A percentile compares a stretch with the other conserved stretches of the same genome.
These are phyloP conservation scores for Chironomus striatipennis DNA, from an alignment of 1,140 invertebrate genomes.

Conservation along the genomic window DNA sequence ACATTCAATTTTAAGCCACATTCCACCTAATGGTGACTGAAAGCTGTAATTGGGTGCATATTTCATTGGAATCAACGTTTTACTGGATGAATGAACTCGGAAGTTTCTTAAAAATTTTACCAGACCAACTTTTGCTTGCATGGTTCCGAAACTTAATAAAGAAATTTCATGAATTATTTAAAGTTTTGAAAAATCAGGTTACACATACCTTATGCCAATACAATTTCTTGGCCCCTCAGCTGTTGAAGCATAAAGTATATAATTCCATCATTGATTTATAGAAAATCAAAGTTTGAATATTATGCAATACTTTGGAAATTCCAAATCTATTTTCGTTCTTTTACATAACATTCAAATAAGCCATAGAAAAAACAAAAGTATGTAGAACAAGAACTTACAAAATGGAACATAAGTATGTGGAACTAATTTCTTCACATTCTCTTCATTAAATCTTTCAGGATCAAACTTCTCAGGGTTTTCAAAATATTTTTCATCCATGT, in stretches of 20 bases:
- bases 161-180: too few species aligned
- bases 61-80: constrained; percentile 41
- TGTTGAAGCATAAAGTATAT: too few species aligned
- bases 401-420: constrained; percentile 42
- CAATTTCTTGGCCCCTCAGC: constrained; percentile 48
- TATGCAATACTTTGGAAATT: too few species aligned
- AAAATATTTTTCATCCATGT: constrained; percentile 34
- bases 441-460: constrained; percentile 43
- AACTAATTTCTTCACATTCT: constrained; percentile 30
- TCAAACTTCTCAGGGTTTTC: constrained; percentile 43
- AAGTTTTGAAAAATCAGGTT: too few species aligned
- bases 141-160: constrained; percentile 48
- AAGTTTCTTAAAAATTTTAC: constrained; percentile 43
- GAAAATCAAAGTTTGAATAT: too few species aligned
- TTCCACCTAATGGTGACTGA: constrained; percentile 39
- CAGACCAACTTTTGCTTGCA: constrained; percentile 57
- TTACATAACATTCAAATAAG: too few species aligned
- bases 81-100: constrained; percentile 41
- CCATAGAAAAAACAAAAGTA: too few species aligned
- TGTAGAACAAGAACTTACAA: too few species aligned
- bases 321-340: too few species aligned
- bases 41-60: constrained; percentile 39
- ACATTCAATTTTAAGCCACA: constrained; percentile 28
- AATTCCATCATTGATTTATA: too few species aligned
- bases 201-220: constrained; percentile 39